These are phyloP conservation scores for Phyllopteryx taeniolatus DNA, from an alignment of 2,113 vertebrate species.

Conservation along the genomic window DNA sequence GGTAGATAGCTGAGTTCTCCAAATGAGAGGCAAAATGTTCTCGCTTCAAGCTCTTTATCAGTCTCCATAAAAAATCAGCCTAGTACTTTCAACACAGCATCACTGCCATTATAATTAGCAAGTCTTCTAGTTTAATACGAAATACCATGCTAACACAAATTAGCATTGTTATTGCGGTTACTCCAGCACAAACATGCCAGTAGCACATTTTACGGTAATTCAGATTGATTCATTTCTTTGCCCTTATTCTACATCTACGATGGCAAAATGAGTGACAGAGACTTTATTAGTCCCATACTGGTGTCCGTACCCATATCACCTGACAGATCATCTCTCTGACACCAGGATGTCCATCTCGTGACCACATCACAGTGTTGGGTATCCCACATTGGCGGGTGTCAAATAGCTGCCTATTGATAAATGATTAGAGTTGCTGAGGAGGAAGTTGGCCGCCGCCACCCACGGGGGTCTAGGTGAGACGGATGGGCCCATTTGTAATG, in stretches of 20 bases:
- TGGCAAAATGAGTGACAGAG: not conserved
- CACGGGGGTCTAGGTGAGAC: constrained; percentile 58
- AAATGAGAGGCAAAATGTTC: too few relatives aligned
- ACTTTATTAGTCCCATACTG: constrained; percentile 20
- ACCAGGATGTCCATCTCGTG: constrained; percentile 63
- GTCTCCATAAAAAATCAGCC: too few relatives aligned
- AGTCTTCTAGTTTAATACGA: too few relatives aligned
- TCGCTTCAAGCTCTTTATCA: too few relatives aligned
- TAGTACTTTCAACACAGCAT: too few relatives aligned
- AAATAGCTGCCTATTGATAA: constrained; percentile 63
- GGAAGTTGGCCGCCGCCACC: constrained; percentile 47
- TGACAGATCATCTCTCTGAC: constrained; percentile 54
- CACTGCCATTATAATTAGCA: too few relatives aligned
- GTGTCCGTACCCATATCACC: constrained; percentile 54
- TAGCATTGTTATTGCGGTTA: too few relatives aligned
- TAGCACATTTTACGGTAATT: not conserved
- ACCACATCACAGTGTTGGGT: constrained; percentile 56
- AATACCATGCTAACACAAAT: too few relatives aligned
- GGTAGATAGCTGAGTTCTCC: too few relatives aligned
- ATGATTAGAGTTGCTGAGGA: constrained; percentile 64
- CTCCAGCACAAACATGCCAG: not conserved
- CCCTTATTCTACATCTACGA: constrained; percentile 21
- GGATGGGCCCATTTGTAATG: constrained; percentile 69
- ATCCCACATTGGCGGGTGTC: constrained; percentile 52
- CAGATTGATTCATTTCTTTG: not conserved